A percentile compares a stretch with the other conserved stretches of the same genome.
phyloP scores from a whole-genome alignment of 1,140 invertebrate genomes.

The Camponotus pennsylvanicus region DNA sequence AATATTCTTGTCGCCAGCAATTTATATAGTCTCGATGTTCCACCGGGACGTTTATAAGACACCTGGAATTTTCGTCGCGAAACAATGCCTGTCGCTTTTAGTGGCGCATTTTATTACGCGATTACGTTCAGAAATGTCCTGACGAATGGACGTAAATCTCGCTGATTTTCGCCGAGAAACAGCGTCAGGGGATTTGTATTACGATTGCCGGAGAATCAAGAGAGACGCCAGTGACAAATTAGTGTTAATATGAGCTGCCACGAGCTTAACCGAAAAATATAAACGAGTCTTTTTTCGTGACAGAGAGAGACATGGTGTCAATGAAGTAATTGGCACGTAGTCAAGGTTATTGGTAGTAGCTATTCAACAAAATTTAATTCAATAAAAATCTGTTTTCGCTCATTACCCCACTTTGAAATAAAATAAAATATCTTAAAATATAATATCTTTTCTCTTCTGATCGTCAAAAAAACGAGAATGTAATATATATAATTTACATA shows the following conservation, averaged over 20 bases:
- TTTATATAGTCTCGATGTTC: conserved; percentile 13
- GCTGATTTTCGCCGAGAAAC: conserved; percentile 35
- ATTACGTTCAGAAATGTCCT: conserved; percentile 43
- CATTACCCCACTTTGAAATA: background rate
- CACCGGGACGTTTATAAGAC: conserved; percentile 42
- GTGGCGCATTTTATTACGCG: conserved; percentile 43
- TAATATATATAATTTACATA: no score
- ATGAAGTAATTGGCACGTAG: background rate
- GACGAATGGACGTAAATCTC: conserved; percentile 48
- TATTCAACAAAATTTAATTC: background rate
- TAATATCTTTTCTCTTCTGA: no score
- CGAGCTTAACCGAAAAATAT: conserved; percentile 9
- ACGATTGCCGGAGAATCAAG: conserved; percentile 12
- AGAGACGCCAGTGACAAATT: conserved; percentile 13
- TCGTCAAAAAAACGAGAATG: no score
- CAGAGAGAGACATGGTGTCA: background rate
- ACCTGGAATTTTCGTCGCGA: conserved; percentile 50
- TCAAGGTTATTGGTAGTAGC: background rate
- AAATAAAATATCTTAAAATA: no score
- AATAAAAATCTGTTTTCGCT: background rate
- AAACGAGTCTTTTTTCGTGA: background rate
- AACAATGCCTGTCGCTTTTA: conserved; percentile 46
- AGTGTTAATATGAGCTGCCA: background rate
- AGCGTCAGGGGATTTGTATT: conserved; percentile 3
- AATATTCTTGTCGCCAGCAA: conserved; percentile 46